Evolutionary conservation across 2,888 invertebrate species (phyloP), one percentile per base, ranked within the genome.

Genomic region (Synergus umbraculus): DNA sequence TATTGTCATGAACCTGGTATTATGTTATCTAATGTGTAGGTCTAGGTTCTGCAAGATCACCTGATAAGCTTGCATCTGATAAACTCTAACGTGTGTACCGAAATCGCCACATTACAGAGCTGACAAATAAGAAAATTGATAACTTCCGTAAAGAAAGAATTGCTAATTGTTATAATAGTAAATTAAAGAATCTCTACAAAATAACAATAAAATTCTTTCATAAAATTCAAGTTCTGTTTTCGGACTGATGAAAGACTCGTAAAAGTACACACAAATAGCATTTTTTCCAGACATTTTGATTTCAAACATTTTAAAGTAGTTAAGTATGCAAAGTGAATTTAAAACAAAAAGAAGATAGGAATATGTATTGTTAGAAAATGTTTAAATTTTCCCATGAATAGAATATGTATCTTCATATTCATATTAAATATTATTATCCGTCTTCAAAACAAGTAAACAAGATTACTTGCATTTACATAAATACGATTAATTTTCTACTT

Each of bases 11-110:
- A 78, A 78, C 67, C 82, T 85, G 81, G 81, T 82, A 87, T 87
- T 85, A 83, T 84, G 77, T 81, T 83, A 81, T 85, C 83, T 81
- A 83, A 86, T 85, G 85, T 82, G 85, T 87, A 87, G 87, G 87
- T 87, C 87, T 88, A 88, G 88, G 86, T 86, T 87, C 84, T 79
- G 77, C 49, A 41, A 84, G 87, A 86, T 84, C 77, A 64, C 67
- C 64, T 76, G 83, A 87, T 87, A 85, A 85, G 69, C 78, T 49
- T 58, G 60, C 58, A 78, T 79, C 85, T 69, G 85, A 85, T 85
- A 82, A 67, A 78, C 65, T 46, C 63, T 49, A 66, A 60, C 18
- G 49, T 46, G 18, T 65, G 29, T n/a, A 63, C 49, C 76, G 77
- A 76, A 79, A 80, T 79, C 67, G 78, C 80, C 79, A 79, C 79